Evolutionary conservation across 1,140 invertebrate genomes (phyloP).

Genomic region (Trinorchestia longiramus): DNA sequence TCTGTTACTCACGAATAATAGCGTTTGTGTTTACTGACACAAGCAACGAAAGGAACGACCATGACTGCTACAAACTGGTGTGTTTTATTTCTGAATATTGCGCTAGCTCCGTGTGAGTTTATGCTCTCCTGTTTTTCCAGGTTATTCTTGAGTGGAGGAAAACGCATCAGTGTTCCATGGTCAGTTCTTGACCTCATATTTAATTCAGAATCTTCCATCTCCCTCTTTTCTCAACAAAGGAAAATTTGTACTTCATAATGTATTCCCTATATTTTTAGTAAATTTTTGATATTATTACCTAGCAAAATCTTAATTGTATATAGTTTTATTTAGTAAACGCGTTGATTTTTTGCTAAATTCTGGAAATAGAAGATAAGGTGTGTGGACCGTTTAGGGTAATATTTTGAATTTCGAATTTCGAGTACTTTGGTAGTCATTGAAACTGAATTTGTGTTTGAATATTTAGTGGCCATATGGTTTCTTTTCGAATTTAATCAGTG

Average conservation of each 20-base stretch:
- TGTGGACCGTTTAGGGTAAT: background rate
- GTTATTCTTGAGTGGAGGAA: background rate
- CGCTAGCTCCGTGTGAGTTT: background rate
- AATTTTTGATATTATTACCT: background rate
- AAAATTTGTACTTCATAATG: background rate
- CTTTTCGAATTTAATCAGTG: background rate
- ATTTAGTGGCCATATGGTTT: background rate
- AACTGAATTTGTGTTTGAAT: no score
- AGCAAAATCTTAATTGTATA: background rate
- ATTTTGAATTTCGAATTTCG: background rate
- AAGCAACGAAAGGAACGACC: background rate
- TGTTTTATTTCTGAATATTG: constrained; percentile 2
- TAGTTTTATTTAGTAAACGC: background rate
- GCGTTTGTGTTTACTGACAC: constrained; percentile 1
- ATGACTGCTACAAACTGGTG: background rate
- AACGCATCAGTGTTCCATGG: background rate
- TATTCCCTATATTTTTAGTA: background rate
- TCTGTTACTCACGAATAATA: background rate
- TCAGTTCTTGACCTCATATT: background rate
- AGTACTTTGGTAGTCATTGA: background rate
- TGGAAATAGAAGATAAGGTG: background rate
- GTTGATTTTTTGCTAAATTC: background rate
- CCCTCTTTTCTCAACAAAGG: background rate
- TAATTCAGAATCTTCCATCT: background rate
- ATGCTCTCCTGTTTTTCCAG: background rate